Evolutionary conservation across 2,797 vertebrate species (phyloP).

Genomic region (Loriculus beryllinus): DNA sequence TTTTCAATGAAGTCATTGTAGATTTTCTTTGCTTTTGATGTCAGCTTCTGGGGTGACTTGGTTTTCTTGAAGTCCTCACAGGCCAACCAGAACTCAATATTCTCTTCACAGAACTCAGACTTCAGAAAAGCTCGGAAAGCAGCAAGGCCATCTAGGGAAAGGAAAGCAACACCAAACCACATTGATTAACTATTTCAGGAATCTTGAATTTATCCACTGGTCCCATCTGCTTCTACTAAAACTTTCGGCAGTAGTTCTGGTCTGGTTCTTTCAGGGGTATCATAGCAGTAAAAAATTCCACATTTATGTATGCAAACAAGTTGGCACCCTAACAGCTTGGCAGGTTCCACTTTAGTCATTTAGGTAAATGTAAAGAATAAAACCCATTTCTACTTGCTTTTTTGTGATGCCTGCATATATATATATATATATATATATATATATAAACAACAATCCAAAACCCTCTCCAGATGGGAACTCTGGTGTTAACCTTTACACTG

Average conservation of each 20-base stretch:
- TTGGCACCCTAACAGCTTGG: neutral
- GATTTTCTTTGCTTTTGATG: slow-evolving; percentile 89
- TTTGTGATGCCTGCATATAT: neutral
- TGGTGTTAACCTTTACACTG: slow-evolving; percentile 25
- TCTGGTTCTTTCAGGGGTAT: neutral
- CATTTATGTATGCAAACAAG: neutral
- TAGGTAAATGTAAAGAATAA: neutral
- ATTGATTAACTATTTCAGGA: neutral
- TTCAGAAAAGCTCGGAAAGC: slow-evolving; percentile 92
- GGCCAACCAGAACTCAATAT: slow-evolving; percentile 95
- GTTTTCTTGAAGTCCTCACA: slow-evolving; percentile 92
- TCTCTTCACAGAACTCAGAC: slow-evolving; percentile 96
- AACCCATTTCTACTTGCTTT: neutral
- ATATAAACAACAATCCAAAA: too few relatives aligned
- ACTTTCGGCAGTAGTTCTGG: neutral
- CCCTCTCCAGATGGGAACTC: neutral
- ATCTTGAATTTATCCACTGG: neutral
- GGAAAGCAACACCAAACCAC: neutral
- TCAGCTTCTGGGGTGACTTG: slow-evolving; percentile 82
- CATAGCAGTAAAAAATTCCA: neutral
- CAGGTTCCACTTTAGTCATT: neutral
- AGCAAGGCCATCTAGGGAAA: slow-evolving; percentile 86
- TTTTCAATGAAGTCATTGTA: slow-evolving; percentile 91
- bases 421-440: too few relatives aligned
- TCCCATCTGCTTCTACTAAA: neutral